Percentiles rank a stretch among this genome's conserved stretches.
Evolutionary conservation across 1,140 invertebrate genomes (phyloP).

Genomic region (Spodoptera litura): DNA sequence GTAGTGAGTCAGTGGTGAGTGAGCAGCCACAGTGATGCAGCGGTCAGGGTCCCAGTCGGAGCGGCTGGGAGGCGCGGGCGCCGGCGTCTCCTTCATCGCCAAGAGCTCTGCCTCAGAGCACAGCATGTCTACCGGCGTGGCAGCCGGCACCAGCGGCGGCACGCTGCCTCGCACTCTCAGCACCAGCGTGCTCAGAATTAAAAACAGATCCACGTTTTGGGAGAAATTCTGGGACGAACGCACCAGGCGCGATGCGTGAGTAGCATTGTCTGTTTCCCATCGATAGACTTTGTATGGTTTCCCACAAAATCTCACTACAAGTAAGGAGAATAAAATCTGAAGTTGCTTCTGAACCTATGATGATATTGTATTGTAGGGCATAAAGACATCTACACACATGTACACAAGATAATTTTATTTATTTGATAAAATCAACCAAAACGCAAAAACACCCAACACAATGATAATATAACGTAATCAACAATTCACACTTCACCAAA

Average conservation of each 20-base stretch:
- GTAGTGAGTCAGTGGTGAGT: constrained; percentile 58
- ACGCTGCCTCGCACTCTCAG: constrained; percentile 91
- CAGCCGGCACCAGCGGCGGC: constrained; percentile 72
- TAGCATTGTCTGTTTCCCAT: constrained; percentile 60
- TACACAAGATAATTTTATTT: too few species aligned
- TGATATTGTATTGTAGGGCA: too few species aligned
- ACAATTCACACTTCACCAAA: too few species aligned
- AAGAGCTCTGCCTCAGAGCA: constrained; percentile 84
- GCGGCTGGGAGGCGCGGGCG: constrained; percentile 66
- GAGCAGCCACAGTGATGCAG: constrained; percentile 78
- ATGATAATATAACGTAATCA: too few species aligned
- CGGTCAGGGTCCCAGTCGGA: constrained; percentile 86
- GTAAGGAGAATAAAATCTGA: neutral
- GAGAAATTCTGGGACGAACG: constrained; percentile 92
- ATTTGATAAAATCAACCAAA: too few species aligned
- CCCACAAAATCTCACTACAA: neutral
- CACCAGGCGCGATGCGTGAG: constrained; percentile 89
- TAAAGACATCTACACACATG: too few species aligned
- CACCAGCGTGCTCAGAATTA: constrained; percentile 92
- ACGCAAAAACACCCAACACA: too few species aligned
- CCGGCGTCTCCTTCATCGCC: constrained; percentile 76
- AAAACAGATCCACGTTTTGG: constrained; percentile 91
- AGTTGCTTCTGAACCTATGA: too few species aligned
- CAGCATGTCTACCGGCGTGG: constrained; percentile 85
- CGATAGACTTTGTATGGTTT: neutral